Evolutionary conservation across 2,888 invertebrate genomes (phyloP), one percentile per base, ranked within the genome.

Genomic region (Lottia gigantea): DNA sequence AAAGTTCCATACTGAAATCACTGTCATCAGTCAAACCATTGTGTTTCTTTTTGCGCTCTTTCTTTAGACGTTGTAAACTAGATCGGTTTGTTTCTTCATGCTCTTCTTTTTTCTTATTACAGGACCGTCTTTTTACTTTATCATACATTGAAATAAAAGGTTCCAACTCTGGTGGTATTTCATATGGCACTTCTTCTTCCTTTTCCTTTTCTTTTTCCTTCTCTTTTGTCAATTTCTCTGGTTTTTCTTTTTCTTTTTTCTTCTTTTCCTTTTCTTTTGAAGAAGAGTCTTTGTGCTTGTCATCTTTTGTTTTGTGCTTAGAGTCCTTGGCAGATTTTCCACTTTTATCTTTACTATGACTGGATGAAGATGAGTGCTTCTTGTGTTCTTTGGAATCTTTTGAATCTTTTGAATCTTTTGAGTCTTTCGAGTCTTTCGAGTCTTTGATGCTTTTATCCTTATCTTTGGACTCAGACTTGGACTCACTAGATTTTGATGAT

Each of bases 101-200:
- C 47, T 81, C 80, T 71, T 83, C 82, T 74, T 80, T 81, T 55
- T 78, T 74, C 70, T 81, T 80, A 45, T 79, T 79, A 65, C 78
- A 81, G 14, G 85, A 85, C 19, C 86, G 71, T 23, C 86, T 72
- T 72, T 87, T 87, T 14, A 87, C 85, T 80, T 97, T 97, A 87
- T 97, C 97, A 88, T 98, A 98, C 97, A 98, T 98, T 15, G 97
- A 97, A 74, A 96, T 95, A 86, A 96, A 96, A 14, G 96, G 95
- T 73, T 94, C 95, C 68, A 78, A 74, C 55, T 67, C 68, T 19
- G 62, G 63, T 64, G 64, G 62, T 23, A 73, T 71, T 71, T 76
- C 75, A 64, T 76, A 71, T 26, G 63, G 70, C 68, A 68, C 67
- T 76, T 77, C 76, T 65, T 74, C 72, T 64, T 76, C 72, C 62